Conservation (phyloP, 1,140 invertebrate species). For the Ditylenchus dipsaci region DNA sequence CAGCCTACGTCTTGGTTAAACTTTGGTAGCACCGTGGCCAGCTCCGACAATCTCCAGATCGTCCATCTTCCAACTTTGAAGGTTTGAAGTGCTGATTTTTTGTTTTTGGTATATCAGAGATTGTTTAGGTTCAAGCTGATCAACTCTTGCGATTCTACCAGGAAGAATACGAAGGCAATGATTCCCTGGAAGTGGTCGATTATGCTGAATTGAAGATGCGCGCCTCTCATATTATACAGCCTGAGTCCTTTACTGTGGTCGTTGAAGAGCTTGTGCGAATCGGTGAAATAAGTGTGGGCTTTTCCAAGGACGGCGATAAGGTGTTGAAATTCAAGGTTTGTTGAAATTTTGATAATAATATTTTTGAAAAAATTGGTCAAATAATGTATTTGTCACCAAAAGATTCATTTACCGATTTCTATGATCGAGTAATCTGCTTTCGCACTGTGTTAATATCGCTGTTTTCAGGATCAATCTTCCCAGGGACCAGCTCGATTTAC, state of each 20-base stretch:
- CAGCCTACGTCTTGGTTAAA: background rate
- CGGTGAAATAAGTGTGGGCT: conserved; percentile 50
- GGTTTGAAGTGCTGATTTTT: conserved; percentile 14
- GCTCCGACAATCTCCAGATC: conserved; percentile 20
- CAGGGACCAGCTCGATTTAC: conserved; percentile 51
- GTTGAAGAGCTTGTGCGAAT: conserved; percentile 40
- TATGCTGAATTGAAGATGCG: conserved; percentile 46
- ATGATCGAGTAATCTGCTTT: background rate
- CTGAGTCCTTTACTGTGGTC: conserved; percentile 48
- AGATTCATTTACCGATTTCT: no score
- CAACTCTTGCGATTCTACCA: conserved; percentile 46
- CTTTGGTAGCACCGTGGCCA: background rate
- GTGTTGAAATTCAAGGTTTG: conserved; percentile 52
- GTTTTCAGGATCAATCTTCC: conserved; percentile 42
- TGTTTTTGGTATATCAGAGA: background rate
- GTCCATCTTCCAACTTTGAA: conserved; percentile 47
- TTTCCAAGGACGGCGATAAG: conserved; percentile 42
- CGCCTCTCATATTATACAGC: conserved; percentile 26
- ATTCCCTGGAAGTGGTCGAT: conserved; percentile 52
- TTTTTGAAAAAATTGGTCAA: no score
- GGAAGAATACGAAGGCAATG: conserved; percentile 37
- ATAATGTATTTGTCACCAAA: no score
- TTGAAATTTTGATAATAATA: no score
- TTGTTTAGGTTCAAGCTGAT: conserved; percentile 29
- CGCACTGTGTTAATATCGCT: background rate